Evolutionary conservation across 2,113 vertebrate genomes (phyloP).

Genomic region (Pteruthius melanotis): DNA sequence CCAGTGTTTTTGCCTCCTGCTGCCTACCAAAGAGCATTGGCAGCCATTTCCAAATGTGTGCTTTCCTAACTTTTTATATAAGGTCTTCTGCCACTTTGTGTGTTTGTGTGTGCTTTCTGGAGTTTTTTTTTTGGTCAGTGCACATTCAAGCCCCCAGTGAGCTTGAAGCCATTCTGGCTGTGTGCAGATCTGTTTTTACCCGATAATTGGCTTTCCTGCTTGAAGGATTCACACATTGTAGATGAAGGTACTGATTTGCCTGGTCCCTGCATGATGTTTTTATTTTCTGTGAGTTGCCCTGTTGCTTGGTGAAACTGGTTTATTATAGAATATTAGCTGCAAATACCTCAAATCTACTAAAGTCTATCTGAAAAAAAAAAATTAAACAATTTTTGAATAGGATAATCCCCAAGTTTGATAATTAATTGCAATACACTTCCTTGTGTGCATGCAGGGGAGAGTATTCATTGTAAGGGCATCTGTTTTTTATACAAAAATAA

Average conservation of each 20-base stretch:
- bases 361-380: background rate
- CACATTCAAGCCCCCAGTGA: background rate
- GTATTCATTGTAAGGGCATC: background rate
- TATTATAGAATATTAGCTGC: background rate
- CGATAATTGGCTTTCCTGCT: slow-evolving; percentile 42
- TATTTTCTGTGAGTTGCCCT: background rate
- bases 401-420: background rate
- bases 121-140: background rate
- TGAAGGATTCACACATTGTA: slow-evolving; percentile 21
- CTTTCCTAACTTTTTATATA: background rate
- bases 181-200: slow-evolving; percentile 34
- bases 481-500: background rate
- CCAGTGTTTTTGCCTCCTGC: background rate
- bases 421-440: background rate
- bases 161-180: background rate
- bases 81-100: background rate
- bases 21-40: background rate
- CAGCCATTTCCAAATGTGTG: background rate
- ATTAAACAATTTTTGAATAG: background rate
- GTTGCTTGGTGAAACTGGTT: background rate
- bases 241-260: slow-evolving; percentile 2
- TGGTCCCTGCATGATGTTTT: background rate
- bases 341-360: background rate
- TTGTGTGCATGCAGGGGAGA: background rate
- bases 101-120: background rate